Conservation (phyloP, 53 echinoderm and acorn worm species). For the Echinarachnius parma region DNA sequence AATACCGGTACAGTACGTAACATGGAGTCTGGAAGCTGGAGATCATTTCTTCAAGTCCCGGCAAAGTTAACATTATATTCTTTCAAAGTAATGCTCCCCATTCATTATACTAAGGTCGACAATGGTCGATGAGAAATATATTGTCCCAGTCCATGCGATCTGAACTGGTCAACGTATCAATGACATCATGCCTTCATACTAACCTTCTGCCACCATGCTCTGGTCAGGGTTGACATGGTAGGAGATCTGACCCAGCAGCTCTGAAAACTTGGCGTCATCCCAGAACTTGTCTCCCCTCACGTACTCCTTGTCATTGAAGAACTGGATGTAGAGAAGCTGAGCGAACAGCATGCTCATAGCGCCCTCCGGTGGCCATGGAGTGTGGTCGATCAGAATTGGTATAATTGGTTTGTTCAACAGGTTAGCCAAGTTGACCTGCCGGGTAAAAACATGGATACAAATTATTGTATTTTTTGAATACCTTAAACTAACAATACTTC, state of each 20-base stretch:
- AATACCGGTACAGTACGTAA: too few relatives aligned
- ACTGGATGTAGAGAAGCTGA: constrained; percentile 92
- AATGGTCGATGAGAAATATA: too few relatives aligned
- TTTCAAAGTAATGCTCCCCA: too few relatives aligned
- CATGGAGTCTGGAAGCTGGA: too few relatives aligned
- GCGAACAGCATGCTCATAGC: constrained; percentile 97
- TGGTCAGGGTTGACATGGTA: constrained; percentile 76
- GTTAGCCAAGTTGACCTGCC: constrained; percentile 81
- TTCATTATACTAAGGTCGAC: too few relatives aligned
- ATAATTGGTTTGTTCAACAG: constrained; percentile 97
- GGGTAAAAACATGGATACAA: not conserved
- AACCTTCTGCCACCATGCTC: constrained; percentile 78
- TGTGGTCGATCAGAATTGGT: constrained; percentile 80
- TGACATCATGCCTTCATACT: too few relatives aligned
- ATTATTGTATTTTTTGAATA: not conserved
- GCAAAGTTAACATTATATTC: too few relatives aligned
- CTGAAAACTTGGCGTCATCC: constrained; percentile 80
- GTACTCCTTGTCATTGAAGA: constrained; percentile 73
- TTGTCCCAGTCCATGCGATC: too few relatives aligned
- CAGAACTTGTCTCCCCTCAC: constrained; percentile 92
- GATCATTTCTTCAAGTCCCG: too few relatives aligned
- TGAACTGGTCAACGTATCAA: too few relatives aligned
- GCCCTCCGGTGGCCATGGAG: constrained; percentile 81
- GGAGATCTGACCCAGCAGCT: constrained; percentile 77
- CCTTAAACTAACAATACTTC: too few relatives aligned